Percentiles rank a stretch among this genome's conserved stretches.
phyloP scores from a whole-genome alignment of 2,113 vertebrate species.

The Sialia sialis region DNA sequence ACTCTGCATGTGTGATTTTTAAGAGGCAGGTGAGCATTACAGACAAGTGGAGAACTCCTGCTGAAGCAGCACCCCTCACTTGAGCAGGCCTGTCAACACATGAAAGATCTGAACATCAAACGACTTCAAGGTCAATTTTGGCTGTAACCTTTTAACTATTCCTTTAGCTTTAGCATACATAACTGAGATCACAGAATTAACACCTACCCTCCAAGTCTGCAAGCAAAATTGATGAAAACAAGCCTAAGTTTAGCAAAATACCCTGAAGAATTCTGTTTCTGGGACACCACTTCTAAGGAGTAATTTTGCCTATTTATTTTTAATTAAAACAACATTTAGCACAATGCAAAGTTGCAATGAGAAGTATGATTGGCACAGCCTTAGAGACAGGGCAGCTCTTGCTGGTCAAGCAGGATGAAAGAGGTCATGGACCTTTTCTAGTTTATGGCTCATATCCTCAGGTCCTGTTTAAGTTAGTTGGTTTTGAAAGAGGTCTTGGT shows the following conservation, averaged over 20 bases:
- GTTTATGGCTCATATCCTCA: neutral
- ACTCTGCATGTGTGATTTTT: neutral
- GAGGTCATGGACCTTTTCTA: neutral
- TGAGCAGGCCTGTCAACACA: constrained; percentile 48
- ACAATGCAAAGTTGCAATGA: neutral
- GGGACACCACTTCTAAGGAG: neutral
- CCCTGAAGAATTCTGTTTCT: neutral
- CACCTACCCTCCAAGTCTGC: neutral
- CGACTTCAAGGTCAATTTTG: neutral
- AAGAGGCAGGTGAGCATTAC: rapidly evolving
- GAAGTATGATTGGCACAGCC: neutral
- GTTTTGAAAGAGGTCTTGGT: neutral
- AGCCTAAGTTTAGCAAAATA: neutral
- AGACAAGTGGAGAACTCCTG: neutral
- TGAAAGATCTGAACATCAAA: constrained; percentile 40
- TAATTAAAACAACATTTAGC: constrained; percentile 27
- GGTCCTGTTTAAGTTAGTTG: neutral
- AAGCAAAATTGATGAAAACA: constrained; percentile 2
- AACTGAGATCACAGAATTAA: constrained; percentile 4
- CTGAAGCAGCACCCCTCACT: constrained; percentile 22
- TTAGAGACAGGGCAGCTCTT: neutral
- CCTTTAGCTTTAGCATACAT: constrained; percentile 19
- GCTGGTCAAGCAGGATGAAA: neutral
- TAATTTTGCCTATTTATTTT: constrained; percentile 14
- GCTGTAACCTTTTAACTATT: constrained; percentile 50